Conservation (phyloP, 2,797 vertebrate species). For the Macropodus opercularis region DNA sequence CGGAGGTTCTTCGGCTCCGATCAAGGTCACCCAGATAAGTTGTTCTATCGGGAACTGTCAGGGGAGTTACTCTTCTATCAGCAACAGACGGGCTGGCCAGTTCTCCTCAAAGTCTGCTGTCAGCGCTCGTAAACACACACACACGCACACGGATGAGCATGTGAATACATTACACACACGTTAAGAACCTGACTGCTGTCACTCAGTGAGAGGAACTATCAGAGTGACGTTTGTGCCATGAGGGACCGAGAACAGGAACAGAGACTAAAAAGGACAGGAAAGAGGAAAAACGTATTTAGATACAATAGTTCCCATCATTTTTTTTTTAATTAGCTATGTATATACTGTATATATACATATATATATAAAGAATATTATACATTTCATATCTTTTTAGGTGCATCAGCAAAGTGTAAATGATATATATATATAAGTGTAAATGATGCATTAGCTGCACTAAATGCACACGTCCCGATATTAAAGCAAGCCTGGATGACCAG, state of each 20-base stretch:
- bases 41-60: constrained; percentile 50
- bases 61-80: constrained; percentile 57
- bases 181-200: constrained; percentile 50
- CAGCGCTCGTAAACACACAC: constrained; percentile 41
- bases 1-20: constrained; percentile 31
- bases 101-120: constrained; percentile 44
- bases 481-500: constrained; percentile 14
- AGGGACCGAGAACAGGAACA: constrained; percentile 50
- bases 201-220: constrained; percentile 46
- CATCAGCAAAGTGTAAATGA: too few species aligned
- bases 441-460: constrained; percentile 24
- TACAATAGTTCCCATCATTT: background rate
- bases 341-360: too few species aligned
- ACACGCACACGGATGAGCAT: constrained; percentile 23
- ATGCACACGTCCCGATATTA: constrained; percentile 14
- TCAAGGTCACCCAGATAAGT: constrained; percentile 51
- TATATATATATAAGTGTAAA: too few species aligned
- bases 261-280: constrained; percentile 20
- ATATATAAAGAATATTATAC: too few species aligned
- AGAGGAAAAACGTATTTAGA: constrained; percentile 41
- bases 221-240: constrained; percentile 32
- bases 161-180: constrained; percentile 35
- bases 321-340: constrained; percentile 22
- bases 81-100: constrained; percentile 40
- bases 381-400: too few species aligned